Conservation (phyloP, 1,140 invertebrate genomes). For the Eriosoma lanigerum region DNA sequence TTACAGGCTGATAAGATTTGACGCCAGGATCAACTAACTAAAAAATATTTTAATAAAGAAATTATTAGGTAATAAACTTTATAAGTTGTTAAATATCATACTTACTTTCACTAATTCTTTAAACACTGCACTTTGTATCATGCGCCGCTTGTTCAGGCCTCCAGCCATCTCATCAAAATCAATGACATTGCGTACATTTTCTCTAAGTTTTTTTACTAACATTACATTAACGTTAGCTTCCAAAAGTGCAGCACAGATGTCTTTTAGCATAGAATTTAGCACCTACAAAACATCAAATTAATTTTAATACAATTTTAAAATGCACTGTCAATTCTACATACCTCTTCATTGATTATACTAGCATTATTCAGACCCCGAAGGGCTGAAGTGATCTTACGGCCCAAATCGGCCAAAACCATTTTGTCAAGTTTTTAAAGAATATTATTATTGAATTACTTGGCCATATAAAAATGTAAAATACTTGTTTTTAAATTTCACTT, state of each 20-base stretch:
- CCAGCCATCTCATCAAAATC: conserved; percentile 99
- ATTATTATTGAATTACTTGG: background rate
- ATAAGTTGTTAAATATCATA: conserved; percentile 58
- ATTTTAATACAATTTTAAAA: background rate
- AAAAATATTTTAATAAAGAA: conserved; percentile 53
- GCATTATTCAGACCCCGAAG: conserved; percentile 96
- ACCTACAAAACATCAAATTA: conserved; percentile 66
- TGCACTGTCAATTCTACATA: conserved; percentile 58
- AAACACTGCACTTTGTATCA: conserved; percentile 99
- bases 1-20: conserved; percentile 93
- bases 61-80: background rate
- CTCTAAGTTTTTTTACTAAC: conserved; percentile 92
- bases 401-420: conserved; percentile 99
- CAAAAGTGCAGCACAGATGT: conserved; percentile 94
- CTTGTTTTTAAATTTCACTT: conserved; percentile 34
- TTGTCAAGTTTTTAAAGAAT: conserved; percentile 29
- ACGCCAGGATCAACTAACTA: conserved; percentile 97
- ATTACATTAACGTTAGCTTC: conserved; percentile 99
- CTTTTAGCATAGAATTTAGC: conserved; percentile 98
- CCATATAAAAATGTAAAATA: background rate
- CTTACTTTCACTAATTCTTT: conserved; percentile 97
- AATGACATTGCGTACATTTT: conserved; percentile 97
- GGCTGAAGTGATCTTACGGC: conserved; percentile 97
- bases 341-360: conserved; percentile 98
- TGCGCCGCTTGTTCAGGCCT: conserved; percentile 95